Evolutionary conservation across 2,797 vertebrate species (phyloP), one percentile per base, ranked within the genome.

Genomic region (Thunnus albacares): DNA sequence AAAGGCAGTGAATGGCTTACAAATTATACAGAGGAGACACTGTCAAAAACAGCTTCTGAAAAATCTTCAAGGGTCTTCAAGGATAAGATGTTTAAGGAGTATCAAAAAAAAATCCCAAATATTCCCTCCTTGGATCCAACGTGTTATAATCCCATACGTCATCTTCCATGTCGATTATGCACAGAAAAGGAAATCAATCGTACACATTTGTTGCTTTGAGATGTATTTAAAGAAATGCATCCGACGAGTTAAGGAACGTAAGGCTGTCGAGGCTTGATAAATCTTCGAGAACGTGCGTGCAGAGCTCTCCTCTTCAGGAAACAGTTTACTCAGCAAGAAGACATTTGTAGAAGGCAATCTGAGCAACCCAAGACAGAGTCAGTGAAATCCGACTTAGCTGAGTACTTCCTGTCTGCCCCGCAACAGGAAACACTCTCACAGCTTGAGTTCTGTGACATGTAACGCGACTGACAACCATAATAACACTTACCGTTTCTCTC

Each of bases 381-480:
- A 71, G 81, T 71, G 90, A 95, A 94, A 90, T 85, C 82, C 72
- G 80, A 90, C 89, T 81, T 84, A 89, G 81, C 83, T 26, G 81
- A 94, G 87, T 85, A 86, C 90, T 96, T 96, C 95, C 95, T 95
- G 94, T 93, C 93, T 93, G 77, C 77, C 77, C 81, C 53, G 65
- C 87, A 85, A 94, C 95, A 95, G 95, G 94, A 96, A 96, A 93
- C 91, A 83, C 90, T 94, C 85, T 43, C 88, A 79, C 90, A 92
- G 90, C 88, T 87, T 88, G 85, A 87, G 70, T 79, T 90, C 87
- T 79, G 71, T 55, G 83, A 87, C 84, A 73, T 85, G 81, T 30
- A 72, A 84, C 66, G 28, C 55, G 24, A 38, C 5, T 79, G 60
- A 71, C 22, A 67, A 80, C 67, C 41, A 14, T 41, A 43, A 71